These are phyloP conservation scores for Oxystoma pomonae DNA, from an alignment of 2,888 invertebrate genomes.

Conservation along the genomic window DNA sequence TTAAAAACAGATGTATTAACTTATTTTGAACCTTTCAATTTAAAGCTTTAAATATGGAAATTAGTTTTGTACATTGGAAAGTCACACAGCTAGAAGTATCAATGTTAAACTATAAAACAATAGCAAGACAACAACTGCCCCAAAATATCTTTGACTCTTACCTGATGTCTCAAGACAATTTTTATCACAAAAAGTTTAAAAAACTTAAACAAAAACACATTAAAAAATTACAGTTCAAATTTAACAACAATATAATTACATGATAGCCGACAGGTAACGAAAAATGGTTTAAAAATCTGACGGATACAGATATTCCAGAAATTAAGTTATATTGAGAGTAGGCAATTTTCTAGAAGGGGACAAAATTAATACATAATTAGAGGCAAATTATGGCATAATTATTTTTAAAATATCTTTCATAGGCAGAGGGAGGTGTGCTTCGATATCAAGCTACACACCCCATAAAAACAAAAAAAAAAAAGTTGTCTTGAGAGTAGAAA, in stretches of 20 bases:
- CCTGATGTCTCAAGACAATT: neutral
- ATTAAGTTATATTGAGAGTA: too few relatives aligned
- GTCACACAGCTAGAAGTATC: neutral
- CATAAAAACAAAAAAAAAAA: too few relatives aligned
- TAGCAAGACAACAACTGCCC: neutral
- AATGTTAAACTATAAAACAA: neutral
- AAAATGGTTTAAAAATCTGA: constrained; percentile 1
- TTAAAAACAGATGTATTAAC: neutral
- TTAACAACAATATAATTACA: neutral
- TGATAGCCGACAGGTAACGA: neutral
- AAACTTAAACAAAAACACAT: neutral
- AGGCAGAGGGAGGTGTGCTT: too few relatives aligned
- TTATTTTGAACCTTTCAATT: neutral
- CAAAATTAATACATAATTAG: too few relatives aligned
- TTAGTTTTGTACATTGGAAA: neutral
- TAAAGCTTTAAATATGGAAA: constrained; percentile 1
- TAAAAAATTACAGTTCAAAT: neutral
- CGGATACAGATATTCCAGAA: neutral
- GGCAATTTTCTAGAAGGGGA: too few relatives aligned
- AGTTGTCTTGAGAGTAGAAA: too few relatives aligned
- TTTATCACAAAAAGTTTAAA: neutral
- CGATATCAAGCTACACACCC: too few relatives aligned
- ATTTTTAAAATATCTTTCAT: too few relatives aligned
- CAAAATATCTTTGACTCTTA: neutral
- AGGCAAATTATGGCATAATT: too few relatives aligned